Base-by-base conservation (phyloP, 2,888 invertebrate genomes). In the Pteria penguin region DNA sequence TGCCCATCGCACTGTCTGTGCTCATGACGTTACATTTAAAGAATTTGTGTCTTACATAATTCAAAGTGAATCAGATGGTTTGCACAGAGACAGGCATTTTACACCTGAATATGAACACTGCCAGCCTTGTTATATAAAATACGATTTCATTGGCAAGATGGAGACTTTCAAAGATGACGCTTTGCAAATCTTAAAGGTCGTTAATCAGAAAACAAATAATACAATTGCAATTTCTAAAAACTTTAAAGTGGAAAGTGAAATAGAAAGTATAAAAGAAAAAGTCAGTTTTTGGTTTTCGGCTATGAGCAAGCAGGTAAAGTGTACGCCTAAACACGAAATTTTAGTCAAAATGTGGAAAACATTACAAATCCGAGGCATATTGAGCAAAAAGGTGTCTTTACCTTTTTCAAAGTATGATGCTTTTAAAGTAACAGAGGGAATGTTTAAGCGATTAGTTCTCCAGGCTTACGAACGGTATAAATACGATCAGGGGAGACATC, bases 21-120 rank as follows among this genome's bases (percentile, higher is more conserved):
- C 86, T 2, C 82, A 86, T 76, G 82, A 84, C 63, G 81, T 86
- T 8, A 84, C 84, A 27, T 88, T 88, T 77, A 68, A 79, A 1
- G 83, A 85, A 36, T 85, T 83, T 58, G 69, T 86, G 4, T 83
- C 82, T 66, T 84, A 82, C 60, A 70, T 86, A 4, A 82, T 84
- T n/a, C 26, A 71, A 29, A 70, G 76, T 0, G 71, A 78, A 11
- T 62, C 76, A 2, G 72, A 54, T 0, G 62, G 69, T 0, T 62
- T 66, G 4, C 60, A 68, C 2, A 58, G 79, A n/a, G 82, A 86
- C 55, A 45, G 70, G 0, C 86, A 86, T 66, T 86, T 86, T 65
- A 80, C 79, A 4, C 80, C 83, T 0, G 79, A 82, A 31, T 77
- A 80, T 29, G 79, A 80, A 27, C 84, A 83, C 32, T 86, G 86